Conservation (phyloP, 2,888 invertebrate genomes). For the Mystacides longicornis region DNA sequence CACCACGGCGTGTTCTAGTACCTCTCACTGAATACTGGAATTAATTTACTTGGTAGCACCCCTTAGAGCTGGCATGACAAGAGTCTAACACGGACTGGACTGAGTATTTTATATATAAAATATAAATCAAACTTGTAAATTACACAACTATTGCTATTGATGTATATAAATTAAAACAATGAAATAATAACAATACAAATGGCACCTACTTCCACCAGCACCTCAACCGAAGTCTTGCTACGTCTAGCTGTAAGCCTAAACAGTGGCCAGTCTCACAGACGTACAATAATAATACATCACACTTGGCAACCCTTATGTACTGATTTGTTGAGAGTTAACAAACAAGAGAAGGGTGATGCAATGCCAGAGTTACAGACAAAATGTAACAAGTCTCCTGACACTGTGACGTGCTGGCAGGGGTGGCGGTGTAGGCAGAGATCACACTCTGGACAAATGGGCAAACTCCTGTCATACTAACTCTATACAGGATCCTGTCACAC, state of each 20-base stretch:
- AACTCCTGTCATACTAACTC: conserved; percentile 54
- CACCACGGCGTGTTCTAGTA: conserved; percentile 10
- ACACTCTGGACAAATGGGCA: conserved; percentile 8
- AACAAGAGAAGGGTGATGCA: too few relatives aligned
- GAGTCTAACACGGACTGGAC: conserved; percentile 35
- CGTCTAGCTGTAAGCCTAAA: conserved; percentile 42
- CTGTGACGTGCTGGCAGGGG: not conserved
- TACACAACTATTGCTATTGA: conserved; percentile 10
- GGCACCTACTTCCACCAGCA: conserved; percentile 31
- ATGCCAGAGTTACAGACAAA: conserved; percentile 49
- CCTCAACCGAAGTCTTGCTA: conserved; percentile 51
- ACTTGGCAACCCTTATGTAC: not conserved
- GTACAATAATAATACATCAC: too few relatives aligned
- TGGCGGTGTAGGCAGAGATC: conserved; percentile 11
- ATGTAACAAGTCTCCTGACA: conserved; percentile 50
- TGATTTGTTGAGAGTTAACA: conserved; percentile 1
- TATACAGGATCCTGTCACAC: conserved; percentile 42
- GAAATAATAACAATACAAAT: conserved; percentile 44
- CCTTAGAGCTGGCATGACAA: conserved; percentile 54
- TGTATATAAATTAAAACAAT: conserved; percentile 29
- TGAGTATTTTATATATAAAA: not conserved
- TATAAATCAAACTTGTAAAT: not conserved
- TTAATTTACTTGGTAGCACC: conserved; percentile 48
- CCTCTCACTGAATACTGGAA: conserved; percentile 25
- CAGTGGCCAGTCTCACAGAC: too few relatives aligned